Evolutionary conservation across 2,888 invertebrate genomes (phyloP).

Genomic region (Pyrrhia umbra): DNA sequence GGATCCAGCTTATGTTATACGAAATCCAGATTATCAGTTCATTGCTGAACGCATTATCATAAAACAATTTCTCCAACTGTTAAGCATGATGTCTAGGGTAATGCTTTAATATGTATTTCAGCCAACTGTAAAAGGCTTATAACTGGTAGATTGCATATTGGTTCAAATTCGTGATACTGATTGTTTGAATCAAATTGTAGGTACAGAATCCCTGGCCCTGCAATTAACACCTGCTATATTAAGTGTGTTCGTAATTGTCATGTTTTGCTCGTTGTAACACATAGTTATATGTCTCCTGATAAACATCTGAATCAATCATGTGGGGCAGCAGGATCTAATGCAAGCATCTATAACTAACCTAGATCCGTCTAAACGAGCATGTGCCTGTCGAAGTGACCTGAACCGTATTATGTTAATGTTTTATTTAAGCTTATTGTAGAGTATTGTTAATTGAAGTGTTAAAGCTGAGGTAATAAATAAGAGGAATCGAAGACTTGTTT

Average conservation of each 20-base stretch:
- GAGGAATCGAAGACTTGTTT: conserved; percentile 78
- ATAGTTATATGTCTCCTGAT: conserved; percentile 21
- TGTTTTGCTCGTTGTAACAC: conserved; percentile 33
- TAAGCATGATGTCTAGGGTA: background rate
- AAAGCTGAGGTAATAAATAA: conserved; percentile 87
- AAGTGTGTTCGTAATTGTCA: conserved; percentile 24
- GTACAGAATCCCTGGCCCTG: conserved; percentile 13
- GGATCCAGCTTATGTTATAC: conserved; percentile 50
- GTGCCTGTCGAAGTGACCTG: conserved; percentile 73
- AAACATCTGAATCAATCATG: conserved; percentile 32
- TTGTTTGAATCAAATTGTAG: too few relatives aligned
- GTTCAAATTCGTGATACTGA: too few relatives aligned
- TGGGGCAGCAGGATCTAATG: conserved; percentile 38
- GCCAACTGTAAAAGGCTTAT: background rate
- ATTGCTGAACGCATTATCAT: background rate
- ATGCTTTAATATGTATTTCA: background rate
- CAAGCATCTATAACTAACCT: conserved; percentile 47
- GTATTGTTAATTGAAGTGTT: conserved; percentile 79
- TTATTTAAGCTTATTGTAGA: conserved; percentile 71
- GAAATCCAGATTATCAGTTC: background rate
- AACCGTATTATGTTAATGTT: conserved; percentile 71
- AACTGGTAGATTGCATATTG: too few relatives aligned
- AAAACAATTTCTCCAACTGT: background rate
- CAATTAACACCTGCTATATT: conserved; percentile 26
- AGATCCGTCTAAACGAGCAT: conserved; percentile 67